These are phyloP conservation scores for Ranitomeya variabilis DNA, from an alignment of 2,113 vertebrate species.

Conservation along the genomic window DNA sequence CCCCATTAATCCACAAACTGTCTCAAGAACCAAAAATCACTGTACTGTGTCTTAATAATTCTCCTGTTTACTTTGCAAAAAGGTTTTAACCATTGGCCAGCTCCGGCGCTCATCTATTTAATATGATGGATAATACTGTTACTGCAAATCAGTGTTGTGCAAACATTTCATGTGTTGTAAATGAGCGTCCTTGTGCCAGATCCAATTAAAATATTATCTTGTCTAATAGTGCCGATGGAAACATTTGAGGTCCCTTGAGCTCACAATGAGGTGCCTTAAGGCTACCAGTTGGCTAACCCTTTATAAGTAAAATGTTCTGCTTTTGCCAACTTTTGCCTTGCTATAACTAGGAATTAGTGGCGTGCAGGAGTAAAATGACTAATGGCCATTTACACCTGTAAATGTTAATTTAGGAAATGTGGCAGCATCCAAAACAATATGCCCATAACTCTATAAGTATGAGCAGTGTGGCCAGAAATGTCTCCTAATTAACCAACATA, in stretches of 20 bases:
- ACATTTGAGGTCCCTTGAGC: not conserved
- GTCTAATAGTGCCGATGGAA: not conserved
- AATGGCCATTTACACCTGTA: not conserved
- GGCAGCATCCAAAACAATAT: not conserved
- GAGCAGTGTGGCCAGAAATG: not conserved
- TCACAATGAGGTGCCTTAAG: not conserved
- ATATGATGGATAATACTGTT: conserved; percentile 23
- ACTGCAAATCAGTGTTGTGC: conserved; percentile 6
- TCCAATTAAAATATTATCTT: conserved; percentile 11
- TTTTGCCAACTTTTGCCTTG: not conserved
- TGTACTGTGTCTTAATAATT: conserved; percentile 49
- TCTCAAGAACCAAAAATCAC: conserved; percentile 57
- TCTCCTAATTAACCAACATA: not conserved
- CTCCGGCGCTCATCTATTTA: conserved; percentile 18
- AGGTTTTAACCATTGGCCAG: conserved; percentile 51
- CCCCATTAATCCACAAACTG: conserved; percentile 64
- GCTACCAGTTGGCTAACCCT: not conserved
- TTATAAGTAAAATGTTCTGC: not conserved
- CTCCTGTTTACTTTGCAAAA: conserved; percentile 56
- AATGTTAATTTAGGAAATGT: not conserved
- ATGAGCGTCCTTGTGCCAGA: not conserved
- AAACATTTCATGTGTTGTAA: conserved; percentile 20
- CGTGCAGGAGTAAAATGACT: not conserved
- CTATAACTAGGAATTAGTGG: not conserved
- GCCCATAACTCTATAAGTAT: not conserved